A percentile compares a stretch with the other conserved stretches of the same genome.
phyloP scores from a whole-genome alignment of 35 echinoderm and acorn worm species.

The Heliocidaris erythrogramma region DNA sequence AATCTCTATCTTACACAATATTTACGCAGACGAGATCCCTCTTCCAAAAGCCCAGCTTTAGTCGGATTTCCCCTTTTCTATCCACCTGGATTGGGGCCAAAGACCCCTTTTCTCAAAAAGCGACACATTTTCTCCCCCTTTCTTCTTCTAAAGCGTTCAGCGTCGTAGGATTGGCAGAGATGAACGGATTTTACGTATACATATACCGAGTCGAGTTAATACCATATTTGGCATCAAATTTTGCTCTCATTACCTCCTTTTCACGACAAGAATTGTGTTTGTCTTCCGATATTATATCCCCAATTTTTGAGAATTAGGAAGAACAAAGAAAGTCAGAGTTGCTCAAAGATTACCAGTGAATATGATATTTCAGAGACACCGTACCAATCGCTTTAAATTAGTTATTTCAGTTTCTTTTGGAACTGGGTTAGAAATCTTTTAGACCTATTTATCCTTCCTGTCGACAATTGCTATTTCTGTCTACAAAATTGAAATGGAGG shows the following conservation, averaged over 20 bases:
- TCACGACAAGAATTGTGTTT: not conserved
- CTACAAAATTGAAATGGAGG: not conserved
- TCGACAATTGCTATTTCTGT: not conserved
- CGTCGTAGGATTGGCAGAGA: not conserved
- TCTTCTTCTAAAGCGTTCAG: not conserved
- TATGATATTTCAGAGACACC: not conserved
- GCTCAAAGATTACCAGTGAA: not conserved
- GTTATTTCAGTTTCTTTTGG: too few relatives aligned
- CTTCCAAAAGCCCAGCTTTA: not conserved
- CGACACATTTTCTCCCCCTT: not conserved
- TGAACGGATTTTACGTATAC: not conserved
- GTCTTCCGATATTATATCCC: not conserved
- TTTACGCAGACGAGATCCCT: not conserved
- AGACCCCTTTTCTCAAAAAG: not conserved
- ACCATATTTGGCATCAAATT: not conserved
- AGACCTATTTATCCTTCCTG: not conserved
- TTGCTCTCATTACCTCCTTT: not conserved
- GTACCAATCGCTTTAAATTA: not conserved
- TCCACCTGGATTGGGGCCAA: conserved; percentile 7
- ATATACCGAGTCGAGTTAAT: not conserved
- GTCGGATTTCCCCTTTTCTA: not conserved
- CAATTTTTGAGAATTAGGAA: not conserved
- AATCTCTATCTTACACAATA: not conserved
- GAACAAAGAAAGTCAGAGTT: not conserved
- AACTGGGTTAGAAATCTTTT: not conserved